Evolutionary conservation across 1,140 invertebrate genomes (phyloP), one percentile per base, ranked within the genome.

Genomic region (Calliphora vicina): DNA sequence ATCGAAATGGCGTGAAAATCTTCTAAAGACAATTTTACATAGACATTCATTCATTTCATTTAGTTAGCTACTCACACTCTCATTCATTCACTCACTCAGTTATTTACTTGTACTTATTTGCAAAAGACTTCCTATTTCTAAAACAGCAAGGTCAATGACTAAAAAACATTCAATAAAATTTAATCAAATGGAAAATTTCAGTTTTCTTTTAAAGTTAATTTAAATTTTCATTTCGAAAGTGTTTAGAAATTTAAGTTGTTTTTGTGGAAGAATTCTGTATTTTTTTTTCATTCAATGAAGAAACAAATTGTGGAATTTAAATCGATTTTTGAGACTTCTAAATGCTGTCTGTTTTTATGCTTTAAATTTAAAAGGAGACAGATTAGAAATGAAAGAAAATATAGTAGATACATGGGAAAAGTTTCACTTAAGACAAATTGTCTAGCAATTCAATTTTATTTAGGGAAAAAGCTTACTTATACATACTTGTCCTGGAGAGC

Each of bases 1-100:
- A 83, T 83, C 82, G 82, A 83, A 83, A 80, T 83, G 74, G 82
- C 82, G 29, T 45, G 73, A 76, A 80, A 81, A 83, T 83, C 76
- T 80, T 83, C 76, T 43, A 71, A 61, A 43, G 43, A 82, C 72
- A 82, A 61, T 81, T 81, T 50, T 82, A 29, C 17, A 82, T 82
- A 73, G 17, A 23, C 9, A 61, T 27, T 27, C 45, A 61, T 23
- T 8, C 78, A 50, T 25, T 27, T 42, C 29, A 35, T 78, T 74
- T n/a, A 35, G 1, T 35, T 5, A 35, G 35, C 10, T 5, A 35
- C 5, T 13, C 13, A 35, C 6, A 15, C n/a, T n/a, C n/a, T 57
- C 50, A 57, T 8, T 57, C 50, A 0, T n/a, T 57, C 50, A 57
- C 17, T 57, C 15, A 57, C n/a, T 57, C 50, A 57, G 13, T 57